These are phyloP conservation scores for Acanthurus tractus DNA, from an alignment of 2,797 vertebrate genomes.

Conservation along the genomic window DNA sequence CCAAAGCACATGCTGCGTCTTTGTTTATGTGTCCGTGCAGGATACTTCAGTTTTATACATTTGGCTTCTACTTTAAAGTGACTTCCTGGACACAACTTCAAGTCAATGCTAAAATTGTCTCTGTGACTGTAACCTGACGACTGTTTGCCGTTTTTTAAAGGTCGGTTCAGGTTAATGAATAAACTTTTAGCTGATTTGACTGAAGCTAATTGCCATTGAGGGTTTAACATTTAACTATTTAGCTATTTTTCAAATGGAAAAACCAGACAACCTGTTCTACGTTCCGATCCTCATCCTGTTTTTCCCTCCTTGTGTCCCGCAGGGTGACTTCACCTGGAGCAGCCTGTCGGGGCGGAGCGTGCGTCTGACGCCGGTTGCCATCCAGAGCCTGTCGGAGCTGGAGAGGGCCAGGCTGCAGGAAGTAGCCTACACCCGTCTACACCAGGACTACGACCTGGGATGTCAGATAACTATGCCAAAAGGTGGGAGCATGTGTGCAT, in stretches of 20 bases:
- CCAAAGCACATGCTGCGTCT: background rate
- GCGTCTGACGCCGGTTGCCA: conserved; percentile 90
- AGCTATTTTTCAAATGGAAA: too few species aligned
- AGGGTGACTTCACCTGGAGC: conserved; percentile 98
- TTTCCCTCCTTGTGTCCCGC: background rate
- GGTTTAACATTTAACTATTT: too few species aligned
- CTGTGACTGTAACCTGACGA: too few species aligned
- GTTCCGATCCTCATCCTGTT: too few species aligned
- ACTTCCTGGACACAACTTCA: background rate
- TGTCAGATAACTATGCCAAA: conserved; percentile 97
- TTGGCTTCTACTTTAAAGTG: background rate
- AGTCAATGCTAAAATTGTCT: too few species aligned
- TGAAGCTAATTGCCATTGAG: too few species aligned
- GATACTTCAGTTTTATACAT: conserved; percentile 7
- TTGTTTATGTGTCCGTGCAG: background rate
- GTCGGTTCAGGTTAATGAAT: background rate
- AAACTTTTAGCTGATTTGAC: too few species aligned
- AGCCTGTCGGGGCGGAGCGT: conserved; percentile 95
- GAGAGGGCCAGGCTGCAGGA: conserved; percentile 93
- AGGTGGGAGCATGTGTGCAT: conserved; percentile 82
- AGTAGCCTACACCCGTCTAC: conserved; percentile 93
- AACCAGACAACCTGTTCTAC: too few species aligned
- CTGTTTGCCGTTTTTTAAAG: background rate
- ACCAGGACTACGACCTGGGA: conserved; percentile 94
- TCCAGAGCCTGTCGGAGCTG: conserved; percentile 95